Conservation (phyloP, 2,797 vertebrate species). For the Glyptemys insculpta region DNA sequence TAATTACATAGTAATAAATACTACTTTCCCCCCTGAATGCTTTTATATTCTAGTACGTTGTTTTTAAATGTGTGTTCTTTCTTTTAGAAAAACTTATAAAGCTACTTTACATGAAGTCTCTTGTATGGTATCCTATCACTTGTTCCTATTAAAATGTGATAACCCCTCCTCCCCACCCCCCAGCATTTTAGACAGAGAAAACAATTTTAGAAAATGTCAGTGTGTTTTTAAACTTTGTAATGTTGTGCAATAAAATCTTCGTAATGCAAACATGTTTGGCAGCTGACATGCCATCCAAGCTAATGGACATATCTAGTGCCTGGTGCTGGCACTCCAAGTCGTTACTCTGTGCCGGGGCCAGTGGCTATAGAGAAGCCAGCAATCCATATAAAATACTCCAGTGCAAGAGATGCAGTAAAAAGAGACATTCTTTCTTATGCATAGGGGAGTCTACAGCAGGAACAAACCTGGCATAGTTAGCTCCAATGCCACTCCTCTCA, state of each 20-base stretch:
- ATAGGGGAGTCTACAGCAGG: background rate
- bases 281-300: background rate
- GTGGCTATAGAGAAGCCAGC: background rate
- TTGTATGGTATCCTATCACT: background rate
- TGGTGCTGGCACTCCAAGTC: accelerated
- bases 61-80: background rate
- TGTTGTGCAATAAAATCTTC: background rate
- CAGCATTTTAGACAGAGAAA: background rate
- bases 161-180: background rate
- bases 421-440: background rate
- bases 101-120: background rate
- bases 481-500: background rate
- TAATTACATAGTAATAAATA: background rate
- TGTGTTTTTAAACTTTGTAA: background rate
- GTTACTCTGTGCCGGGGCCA: background rate
- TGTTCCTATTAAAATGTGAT: background rate
- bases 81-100: background rate
- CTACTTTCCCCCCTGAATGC: background rate
- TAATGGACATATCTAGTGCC: background rate
- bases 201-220: background rate
- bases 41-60: background rate
- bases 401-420: background rate
- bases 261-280: background rate
- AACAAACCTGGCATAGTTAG: background rate
- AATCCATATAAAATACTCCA: background rate